These are phyloP conservation scores for Crocallis elinguaria DNA, from an alignment of 2,888 invertebrate species.

Conservation along the genomic window DNA sequence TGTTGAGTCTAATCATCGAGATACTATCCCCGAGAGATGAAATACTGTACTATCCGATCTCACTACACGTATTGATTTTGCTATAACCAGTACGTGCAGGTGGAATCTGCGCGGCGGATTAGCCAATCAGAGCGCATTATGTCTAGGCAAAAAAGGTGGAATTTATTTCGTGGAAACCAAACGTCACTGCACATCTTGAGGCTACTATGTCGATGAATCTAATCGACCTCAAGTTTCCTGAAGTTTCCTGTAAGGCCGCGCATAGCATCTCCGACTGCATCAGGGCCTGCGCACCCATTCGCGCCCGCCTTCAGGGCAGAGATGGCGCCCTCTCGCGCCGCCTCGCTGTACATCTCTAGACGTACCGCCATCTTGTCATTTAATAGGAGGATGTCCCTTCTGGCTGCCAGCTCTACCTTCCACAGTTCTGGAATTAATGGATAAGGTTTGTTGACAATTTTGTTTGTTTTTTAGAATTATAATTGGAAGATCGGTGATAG, in stretches of 20 bases:
- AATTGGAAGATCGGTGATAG: not conserved
- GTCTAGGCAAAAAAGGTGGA: too few species aligned
- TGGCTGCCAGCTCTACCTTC: slow-evolving; percentile 87
- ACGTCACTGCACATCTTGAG: too few species aligned
- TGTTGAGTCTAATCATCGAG: too few species aligned
- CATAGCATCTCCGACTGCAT: slow-evolving; percentile 87
- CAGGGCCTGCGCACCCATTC: slow-evolving; percentile 84
- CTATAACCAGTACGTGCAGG: too few species aligned
- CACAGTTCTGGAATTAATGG: slow-evolving; percentile 83
- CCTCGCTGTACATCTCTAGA: slow-evolving; percentile 88
- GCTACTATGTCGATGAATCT: slow-evolving; percentile 1
- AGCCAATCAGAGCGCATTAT: too few species aligned
- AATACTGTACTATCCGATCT: too few species aligned
- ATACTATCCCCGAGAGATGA: too few species aligned
- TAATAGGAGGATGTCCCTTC: slow-evolving; percentile 85
- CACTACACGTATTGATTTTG: too few species aligned
- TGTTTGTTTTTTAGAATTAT: too few species aligned
- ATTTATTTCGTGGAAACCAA: too few species aligned
- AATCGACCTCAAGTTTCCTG: slow-evolving; percentile 91
- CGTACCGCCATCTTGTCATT: slow-evolving; percentile 89
- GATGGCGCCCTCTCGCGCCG: slow-evolving; percentile 90
- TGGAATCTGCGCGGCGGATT: too few species aligned
- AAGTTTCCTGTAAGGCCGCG: slow-evolving; percentile 91
- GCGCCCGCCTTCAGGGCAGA: slow-evolving; percentile 87
- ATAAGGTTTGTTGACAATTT: too few species aligned